Percentiles rank a stretch among this genome's conserved stretches.
Evolutionary conservation across 2,113 vertebrate species (phyloP).

Genomic region (Neodontobutis hainanensis): DNA sequence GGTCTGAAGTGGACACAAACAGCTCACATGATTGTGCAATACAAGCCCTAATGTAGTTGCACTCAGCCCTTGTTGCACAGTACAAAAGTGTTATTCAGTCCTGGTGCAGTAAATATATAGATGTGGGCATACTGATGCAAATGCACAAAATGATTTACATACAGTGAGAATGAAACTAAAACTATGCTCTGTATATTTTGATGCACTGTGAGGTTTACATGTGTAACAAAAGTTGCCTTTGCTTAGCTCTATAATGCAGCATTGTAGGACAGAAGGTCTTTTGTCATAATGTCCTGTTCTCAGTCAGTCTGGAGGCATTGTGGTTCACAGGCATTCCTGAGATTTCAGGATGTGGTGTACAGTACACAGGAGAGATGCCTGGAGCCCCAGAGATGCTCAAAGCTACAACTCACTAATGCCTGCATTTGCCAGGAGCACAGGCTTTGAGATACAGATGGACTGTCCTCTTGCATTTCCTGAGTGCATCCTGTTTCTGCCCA

Average conservation of each 20-base stretch:
- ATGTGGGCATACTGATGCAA: not conserved
- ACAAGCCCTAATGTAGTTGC: constrained; percentile 29
- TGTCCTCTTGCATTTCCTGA: constrained; percentile 52
- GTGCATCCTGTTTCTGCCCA: constrained; percentile 56
- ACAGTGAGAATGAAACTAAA: constrained; percentile 5
- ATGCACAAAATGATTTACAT: not conserved
- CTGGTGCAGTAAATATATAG: not conserved
- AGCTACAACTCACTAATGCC: constrained; percentile 66
- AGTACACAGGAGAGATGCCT: constrained; percentile 49
- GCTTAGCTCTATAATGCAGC: not conserved
- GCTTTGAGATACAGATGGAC: constrained; percentile 60
- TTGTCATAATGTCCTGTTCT: constrained; percentile 60
- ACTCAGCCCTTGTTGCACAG: constrained; percentile 31
- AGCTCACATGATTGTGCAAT: constrained; percentile 66
- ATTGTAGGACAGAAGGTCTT: constrained; percentile 59
- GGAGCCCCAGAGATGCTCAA: constrained; percentile 39
- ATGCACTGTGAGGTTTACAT: not conserved
- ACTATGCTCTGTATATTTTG: not conserved
- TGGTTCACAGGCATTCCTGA: constrained; percentile 69
- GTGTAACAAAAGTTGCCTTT: not conserved
- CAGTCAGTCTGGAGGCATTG: constrained; percentile 54
- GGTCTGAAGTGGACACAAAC: constrained; percentile 52
- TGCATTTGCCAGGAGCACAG: constrained; percentile 63
- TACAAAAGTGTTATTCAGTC: constrained; percentile 8
- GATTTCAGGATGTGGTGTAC: constrained; percentile 77